A percentile compares a stretch with the other conserved stretches of the same genome.
Evolutionary conservation across 2,113 vertebrate genomes (phyloP).

Genomic region (Cricetomys ansorgei): DNA sequence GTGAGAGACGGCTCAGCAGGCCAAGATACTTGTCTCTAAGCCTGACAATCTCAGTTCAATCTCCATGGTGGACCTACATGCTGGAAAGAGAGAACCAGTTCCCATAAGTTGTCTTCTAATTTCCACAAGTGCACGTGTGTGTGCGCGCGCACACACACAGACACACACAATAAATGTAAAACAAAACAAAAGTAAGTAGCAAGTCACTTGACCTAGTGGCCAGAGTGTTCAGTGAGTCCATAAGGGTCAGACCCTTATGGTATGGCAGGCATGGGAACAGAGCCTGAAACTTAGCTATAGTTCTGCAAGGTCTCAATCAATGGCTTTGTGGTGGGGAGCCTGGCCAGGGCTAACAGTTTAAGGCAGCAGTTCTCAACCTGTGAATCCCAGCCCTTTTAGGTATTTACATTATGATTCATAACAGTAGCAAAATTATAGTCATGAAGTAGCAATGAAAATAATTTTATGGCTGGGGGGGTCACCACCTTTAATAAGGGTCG

Average conservation of each 20-base stretch:
- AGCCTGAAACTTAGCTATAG: background rate
- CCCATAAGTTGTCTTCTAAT: background rate
- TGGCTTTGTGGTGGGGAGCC: background rate
- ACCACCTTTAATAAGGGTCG: too few species aligned
- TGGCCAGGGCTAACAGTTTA: background rate
- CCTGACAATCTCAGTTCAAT: background rate
- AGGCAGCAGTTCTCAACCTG: too few species aligned
- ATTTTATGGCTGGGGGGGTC: too few species aligned
- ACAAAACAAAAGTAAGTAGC: background rate
- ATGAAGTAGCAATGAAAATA: too few species aligned
- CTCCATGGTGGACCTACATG: background rate
- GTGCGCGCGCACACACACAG: background rate
- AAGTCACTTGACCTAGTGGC: background rate
- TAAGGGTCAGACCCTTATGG: background rate
- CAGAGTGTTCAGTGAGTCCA: background rate
- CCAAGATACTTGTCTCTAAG: background rate
- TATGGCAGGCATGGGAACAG: background rate
- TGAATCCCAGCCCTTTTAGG: too few species aligned
- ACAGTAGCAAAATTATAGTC: too few species aligned
- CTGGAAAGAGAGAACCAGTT: background rate
- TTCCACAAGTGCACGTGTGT: background rate
- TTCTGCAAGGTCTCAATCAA: background rate
- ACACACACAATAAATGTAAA: background rate
- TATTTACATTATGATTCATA: too few species aligned
- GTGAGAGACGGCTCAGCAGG: background rate